Conservation (phyloP, 2,113 vertebrate genomes). For the Corydoras sp. region DNA sequence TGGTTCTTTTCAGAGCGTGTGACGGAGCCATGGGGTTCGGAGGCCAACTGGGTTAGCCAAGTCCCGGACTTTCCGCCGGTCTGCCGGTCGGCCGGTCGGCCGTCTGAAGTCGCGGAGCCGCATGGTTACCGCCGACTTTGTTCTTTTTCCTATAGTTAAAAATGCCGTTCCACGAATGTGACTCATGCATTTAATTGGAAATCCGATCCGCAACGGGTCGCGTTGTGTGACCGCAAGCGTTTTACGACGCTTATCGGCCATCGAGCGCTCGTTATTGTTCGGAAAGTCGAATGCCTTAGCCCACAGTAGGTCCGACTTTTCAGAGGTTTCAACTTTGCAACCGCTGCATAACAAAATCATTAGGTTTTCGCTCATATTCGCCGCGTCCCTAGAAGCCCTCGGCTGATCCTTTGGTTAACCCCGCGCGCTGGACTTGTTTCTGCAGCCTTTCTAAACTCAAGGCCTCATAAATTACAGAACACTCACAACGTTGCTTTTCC, state of each 20-base stretch:
- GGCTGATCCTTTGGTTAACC: constrained; percentile 1
- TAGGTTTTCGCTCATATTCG: neutral
- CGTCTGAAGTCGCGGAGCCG: too few species aligned
- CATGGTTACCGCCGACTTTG: neutral
- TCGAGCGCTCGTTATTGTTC: constrained; percentile 6
- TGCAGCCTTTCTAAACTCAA: constrained; percentile 12
- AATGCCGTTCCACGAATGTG: neutral
- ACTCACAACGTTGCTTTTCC: neutral
- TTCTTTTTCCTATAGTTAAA: neutral
- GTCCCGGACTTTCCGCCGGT: too few species aligned
- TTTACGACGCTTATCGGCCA: constrained; percentile 14
- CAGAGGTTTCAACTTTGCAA: neutral
- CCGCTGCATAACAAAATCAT: neutral
- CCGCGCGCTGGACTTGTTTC: neutral
- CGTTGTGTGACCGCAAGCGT: neutral
- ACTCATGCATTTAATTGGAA: constrained; percentile 3
- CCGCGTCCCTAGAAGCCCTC: neutral
- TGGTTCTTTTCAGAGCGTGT: constrained; percentile 6
- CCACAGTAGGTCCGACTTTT: neutral
- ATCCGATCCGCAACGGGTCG: constrained; percentile 1
- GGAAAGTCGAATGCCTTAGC: neutral
- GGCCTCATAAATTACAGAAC: constrained; percentile 24
- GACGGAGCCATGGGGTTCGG: neutral
- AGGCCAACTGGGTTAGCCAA: neutral
- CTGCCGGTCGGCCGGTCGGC: too few species aligned